phyloP scores from a whole-genome alignment of 2,888 invertebrate genomes.

The Agrochola litura region DNA sequence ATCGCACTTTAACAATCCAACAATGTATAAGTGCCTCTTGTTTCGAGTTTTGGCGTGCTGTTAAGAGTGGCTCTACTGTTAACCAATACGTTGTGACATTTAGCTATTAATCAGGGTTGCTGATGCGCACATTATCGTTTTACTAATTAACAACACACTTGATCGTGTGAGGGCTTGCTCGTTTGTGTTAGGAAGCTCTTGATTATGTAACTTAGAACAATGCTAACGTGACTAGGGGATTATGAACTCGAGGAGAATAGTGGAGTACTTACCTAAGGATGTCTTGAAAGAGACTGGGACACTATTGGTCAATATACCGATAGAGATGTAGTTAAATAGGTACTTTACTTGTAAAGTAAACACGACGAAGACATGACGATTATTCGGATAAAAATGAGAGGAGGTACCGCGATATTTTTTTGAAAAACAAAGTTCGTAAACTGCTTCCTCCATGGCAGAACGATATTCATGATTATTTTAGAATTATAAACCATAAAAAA shows the following conservation, averaged over 20 bases:
- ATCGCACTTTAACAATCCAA: no score
- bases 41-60: no score
- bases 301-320: neutral
- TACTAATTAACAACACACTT: conserved; percentile 47
- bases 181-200: conserved; percentile 29
- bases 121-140: conserved; percentile 51
- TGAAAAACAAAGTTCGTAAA: no score
- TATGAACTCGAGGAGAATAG: neutral
- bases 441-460: neutral
- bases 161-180: conserved; percentile 17
- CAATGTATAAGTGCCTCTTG: no score
- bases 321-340: neutral
- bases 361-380: neutral
- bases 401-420: no score
- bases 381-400: neutral
- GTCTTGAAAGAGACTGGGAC: neutral
- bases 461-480: neutral
- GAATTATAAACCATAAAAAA: no score
- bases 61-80: conserved; percentile 13
- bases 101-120: conserved; percentile 46
- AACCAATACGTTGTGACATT: neutral
- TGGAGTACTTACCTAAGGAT: neutral
- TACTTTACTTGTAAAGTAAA: neutral
- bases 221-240: conserved; percentile 2
- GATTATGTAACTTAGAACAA: conserved; percentile 34